Base-by-base conservation (phyloP, 1,140 invertebrate genomes). In the Hypothenemus hampei region DNA sequence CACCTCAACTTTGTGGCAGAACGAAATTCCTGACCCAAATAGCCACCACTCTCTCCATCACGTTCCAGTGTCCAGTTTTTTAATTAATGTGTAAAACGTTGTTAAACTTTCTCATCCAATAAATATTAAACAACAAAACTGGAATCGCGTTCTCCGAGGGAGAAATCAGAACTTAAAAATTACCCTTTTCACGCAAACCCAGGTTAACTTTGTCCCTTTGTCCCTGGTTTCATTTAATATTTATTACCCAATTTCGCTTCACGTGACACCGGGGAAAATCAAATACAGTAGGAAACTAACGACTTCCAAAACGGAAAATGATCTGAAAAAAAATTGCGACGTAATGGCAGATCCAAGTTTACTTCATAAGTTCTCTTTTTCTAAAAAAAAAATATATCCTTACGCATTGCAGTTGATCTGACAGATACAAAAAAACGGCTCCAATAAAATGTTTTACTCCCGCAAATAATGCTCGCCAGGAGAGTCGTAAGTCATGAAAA, bases 201-300 rank as follows among this genome's bases (percentile, higher is more conserved):
- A 22, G 37, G 50, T 53, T 44, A 53, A 53, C 50, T 53, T 44
- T 53, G 50, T 51, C 48, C 48, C 36, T 41, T 39, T 39, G 40
- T 55, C 52, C 33, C 43, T 19, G 13, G 11, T 47, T 37, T 47
- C 45, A 55, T 55, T 55, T 47, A 55, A 55, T 55, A 55, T 55
- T 55, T 55, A 55, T 55, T 44, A 55, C 45, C 52, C 52, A 55
- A 55, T 55, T 55, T 48, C 45, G 52, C 16, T 55, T 55, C 52
- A 55, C 43, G 23, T 29, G 43, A 15, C 43, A 39, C 43, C 3
- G 37, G 52, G 52, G 52, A 47, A 16, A 18, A 45, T 46, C 41
- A 44, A 51, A 41, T 24, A 35, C 26, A 11, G 50, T 20, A 24
- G 3, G 45, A 35, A 16, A 26, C 22, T 13, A 45, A 45, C 20